Evolutionary conservation across 2,888 invertebrate species (phyloP).

Genomic region (Caenorhabditis zanzibari): DNA sequence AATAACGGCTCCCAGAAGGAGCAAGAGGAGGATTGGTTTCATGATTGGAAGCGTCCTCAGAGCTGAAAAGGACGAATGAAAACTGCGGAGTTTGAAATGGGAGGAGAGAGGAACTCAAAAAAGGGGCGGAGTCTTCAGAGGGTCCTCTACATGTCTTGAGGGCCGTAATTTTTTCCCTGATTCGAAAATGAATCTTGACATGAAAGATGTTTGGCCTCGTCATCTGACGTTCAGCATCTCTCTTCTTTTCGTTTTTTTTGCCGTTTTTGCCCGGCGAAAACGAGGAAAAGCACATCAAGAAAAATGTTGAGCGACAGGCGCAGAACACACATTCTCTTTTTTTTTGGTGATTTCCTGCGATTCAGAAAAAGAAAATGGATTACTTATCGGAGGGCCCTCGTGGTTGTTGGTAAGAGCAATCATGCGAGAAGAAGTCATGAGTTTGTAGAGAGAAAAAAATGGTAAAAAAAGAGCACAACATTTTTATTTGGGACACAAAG

Average conservation of each 20-base stretch:
- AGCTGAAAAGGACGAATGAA: slow-evolving; percentile 2
- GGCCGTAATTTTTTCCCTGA: slow-evolving; percentile 26
- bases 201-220: slow-evolving; percentile 54
- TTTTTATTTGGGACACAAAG: not conserved
- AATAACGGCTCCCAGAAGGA: slow-evolving; percentile 4
- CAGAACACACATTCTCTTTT: slow-evolving; percentile 41
- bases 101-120: slow-evolving; percentile 28
- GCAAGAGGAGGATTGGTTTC: slow-evolving; percentile 1
- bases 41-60: not conserved
- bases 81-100: not conserved
- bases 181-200: slow-evolving; percentile 49
- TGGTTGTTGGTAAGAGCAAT: slow-evolving; percentile 21
- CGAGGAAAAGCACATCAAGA: slow-evolving; percentile 40
- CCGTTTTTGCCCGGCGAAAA: not conserved
- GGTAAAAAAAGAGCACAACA: slow-evolving; percentile 20
- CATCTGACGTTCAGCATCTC: slow-evolving; percentile 45
- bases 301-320: slow-evolving; percentile 32
- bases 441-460: not conserved
- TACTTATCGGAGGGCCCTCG: slow-evolving; percentile 22
- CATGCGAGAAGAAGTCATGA: slow-evolving; percentile 24
- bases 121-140: slow-evolving; percentile 38
- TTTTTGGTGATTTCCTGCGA: slow-evolving; percentile 31
- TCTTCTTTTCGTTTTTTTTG: slow-evolving; percentile 8
- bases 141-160: slow-evolving; percentile 26
- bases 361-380: slow-evolving; percentile 27